phyloP scores from a whole-genome alignment of 2,113 vertebrate species.

The Bucco capensis region DNA sequence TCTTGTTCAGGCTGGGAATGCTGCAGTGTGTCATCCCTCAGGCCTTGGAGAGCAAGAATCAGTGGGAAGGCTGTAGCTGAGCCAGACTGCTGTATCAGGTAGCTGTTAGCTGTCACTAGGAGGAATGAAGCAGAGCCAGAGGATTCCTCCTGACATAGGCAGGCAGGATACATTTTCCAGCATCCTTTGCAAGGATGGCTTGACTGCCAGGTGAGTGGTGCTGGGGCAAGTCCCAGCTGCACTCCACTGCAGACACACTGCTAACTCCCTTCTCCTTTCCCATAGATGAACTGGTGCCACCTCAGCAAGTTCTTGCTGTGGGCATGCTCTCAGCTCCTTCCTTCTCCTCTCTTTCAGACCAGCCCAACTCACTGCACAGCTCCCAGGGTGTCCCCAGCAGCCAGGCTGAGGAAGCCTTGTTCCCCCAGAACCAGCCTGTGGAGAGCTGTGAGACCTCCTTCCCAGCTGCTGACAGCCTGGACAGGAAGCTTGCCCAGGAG shows the following conservation, averaged over 20 bases:
- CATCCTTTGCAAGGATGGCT: not conserved
- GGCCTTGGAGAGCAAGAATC: too few relatives aligned
- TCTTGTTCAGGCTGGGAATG: not conserved
- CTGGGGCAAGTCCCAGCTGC: not conserved
- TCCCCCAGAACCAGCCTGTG: conserved; percentile 70
- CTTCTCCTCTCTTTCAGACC: conserved; percentile 69
- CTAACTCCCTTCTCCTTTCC: too few relatives aligned
- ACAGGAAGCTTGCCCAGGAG: conserved; percentile 82
- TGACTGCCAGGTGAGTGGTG: not conserved
- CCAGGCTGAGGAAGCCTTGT: conserved; percentile 40
- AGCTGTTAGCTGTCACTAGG: not conserved
- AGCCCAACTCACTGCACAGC: conserved; percentile 82
- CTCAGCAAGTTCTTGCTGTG: too few relatives aligned
- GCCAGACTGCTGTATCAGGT: not conserved
- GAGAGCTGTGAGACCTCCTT: conserved; percentile 70
- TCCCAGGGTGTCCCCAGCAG: conserved; percentile 65
- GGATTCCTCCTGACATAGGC: not conserved
- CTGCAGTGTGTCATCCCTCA: too few relatives aligned
- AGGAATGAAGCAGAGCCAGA: not conserved
- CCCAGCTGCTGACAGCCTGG: conserved; percentile 9
- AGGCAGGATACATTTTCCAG: not conserved
- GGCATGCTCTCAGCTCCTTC: not conserved
- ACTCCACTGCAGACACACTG: not conserved
- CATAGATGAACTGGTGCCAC: too few relatives aligned
- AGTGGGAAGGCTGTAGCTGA: too few relatives aligned